Percentiles rank a stretch among this genome's conserved stretches.
Evolutionary conservation across 2,888 invertebrate species (phyloP).

Genomic region (Baccha elongata): DNA sequence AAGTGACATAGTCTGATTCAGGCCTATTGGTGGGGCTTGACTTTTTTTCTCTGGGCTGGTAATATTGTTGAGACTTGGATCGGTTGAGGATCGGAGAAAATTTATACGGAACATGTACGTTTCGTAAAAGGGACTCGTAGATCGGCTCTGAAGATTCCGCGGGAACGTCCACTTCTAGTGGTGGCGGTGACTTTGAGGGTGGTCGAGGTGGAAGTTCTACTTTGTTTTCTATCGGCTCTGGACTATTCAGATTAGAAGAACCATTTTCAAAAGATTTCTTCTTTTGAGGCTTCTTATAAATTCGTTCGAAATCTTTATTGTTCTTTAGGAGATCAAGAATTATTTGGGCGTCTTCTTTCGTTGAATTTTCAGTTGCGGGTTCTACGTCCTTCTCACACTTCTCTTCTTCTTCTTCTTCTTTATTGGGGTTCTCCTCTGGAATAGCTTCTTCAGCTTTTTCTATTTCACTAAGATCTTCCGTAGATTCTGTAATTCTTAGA

Average conservation of each 20-base stretch:
- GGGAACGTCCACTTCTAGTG: conserved; percentile 77
- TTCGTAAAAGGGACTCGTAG: conserved; percentile 81
- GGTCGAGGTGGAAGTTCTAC: conserved; percentile 79
- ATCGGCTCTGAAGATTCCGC: conserved; percentile 78
- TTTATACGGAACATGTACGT: conserved; percentile 82
- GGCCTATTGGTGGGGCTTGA: conserved; percentile 76
- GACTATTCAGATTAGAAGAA: conserved; percentile 68
- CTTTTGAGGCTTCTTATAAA: conserved; percentile 89
- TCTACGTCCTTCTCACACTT: conserved; percentile 48
- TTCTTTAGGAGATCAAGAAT: conserved; percentile 92
- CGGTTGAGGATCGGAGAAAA: conserved; percentile 81
- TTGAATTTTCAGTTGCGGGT: conserved; percentile 33
- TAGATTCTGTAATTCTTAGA: conserved; percentile 86
- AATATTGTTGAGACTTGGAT: conserved; percentile 79
- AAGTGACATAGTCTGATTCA: conserved; percentile 82
- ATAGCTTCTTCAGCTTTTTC: conserved; percentile 66
- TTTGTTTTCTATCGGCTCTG: conserved; percentile 58
- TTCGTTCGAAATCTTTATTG: conserved; percentile 91
- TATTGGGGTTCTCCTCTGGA: conserved; percentile 16
- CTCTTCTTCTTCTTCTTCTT: conserved; percentile 13
- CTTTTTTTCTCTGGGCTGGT: conserved; percentile 77
- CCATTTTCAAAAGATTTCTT: conserved; percentile 79
- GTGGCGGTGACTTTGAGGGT: conserved; percentile 81
- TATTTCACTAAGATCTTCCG: conserved; percentile 83
- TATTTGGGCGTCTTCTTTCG: conserved; percentile 84